Evolutionary conservation across 2,113 vertebrate genomes (phyloP).

Genomic region (Rallus limicola): DNA sequence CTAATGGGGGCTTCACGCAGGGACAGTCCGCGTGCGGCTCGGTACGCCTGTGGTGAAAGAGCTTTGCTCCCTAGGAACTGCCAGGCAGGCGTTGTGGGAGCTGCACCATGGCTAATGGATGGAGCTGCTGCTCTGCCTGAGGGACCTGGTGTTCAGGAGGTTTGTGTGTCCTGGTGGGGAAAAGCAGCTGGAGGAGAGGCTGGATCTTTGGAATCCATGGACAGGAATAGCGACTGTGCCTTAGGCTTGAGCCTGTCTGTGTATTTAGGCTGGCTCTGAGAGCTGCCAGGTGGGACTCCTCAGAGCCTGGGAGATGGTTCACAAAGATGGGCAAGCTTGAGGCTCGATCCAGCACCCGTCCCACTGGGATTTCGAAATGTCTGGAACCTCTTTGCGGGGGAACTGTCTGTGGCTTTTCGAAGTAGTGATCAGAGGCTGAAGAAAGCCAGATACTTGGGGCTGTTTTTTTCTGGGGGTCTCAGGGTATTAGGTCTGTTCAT

Average conservation of each 20-base stretch:
- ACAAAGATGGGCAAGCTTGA: too few relatives aligned
- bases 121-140: background rate
- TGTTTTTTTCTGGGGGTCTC: background rate
- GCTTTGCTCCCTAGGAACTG: background rate
- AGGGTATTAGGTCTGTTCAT: background rate
- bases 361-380: too few relatives aligned
- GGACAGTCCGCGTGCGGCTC: background rate
- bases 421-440: background rate
- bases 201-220: background rate
- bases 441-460: too few relatives aligned
- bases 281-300: too few relatives aligned
- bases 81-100: background rate
- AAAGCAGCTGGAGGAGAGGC: background rate
- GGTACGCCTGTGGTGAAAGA: background rate
- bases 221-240: background rate
- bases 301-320: too few relatives aligned
- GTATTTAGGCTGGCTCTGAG: too few relatives aligned
- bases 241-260: background rate
- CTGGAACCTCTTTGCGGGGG: too few relatives aligned
- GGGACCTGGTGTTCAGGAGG: rapidly evolving
- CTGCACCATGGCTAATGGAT: too few relatives aligned
- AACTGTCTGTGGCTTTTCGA: background rate
- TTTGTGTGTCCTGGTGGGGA: rapidly evolving
- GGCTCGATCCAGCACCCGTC: too few relatives aligned
- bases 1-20: conserved; percentile 34